Base-by-base conservation (phyloP, 1,140 invertebrate species). In the Drosophila carrolli region DNA sequence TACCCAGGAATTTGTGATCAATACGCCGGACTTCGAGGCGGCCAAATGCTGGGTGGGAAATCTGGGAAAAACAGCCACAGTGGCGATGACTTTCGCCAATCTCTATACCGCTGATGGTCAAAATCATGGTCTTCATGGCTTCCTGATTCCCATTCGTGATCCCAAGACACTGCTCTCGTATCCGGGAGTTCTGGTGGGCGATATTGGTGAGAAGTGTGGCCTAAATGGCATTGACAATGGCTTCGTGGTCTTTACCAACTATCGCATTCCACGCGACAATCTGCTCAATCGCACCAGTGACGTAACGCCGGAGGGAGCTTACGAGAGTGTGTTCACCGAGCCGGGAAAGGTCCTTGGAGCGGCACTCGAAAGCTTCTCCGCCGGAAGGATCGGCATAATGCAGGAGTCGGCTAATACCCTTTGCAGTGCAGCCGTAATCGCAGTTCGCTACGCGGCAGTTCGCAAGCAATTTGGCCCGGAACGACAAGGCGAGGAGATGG, bases 41-140 rank as follows among this genome's bases (percentile, higher is more conserved):
- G 97, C 97, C 46, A 99, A 99, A 94, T 98, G 97, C 93, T 99
- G 98, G 98, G 94, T 96, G 81, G 97, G 97, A 78, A 97, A 97
- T 93, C 94, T 98, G 93, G 97, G 97, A 95, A 96, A 98, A 94
- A 96, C 95, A 29, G 96, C 97, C 58, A 98, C 97, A 0, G 96
- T 98, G 88, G 96, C 96, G 1, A 91, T 98, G 53, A 94, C 98
- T 5, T 99, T 97, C 93, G 98, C 98, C 4, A 97, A 98, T 93
- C 93, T 99, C 37, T 93, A 94, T 54, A 95, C 94, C 0, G 92
- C 94, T 2, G 97, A 98, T 93, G 95, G 95, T 0, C 89, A 94
- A n/a, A 96, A 95, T 88, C 97, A 98, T 88, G 98, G 98, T 4
- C 93, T 98, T 0, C 97, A 98, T 93, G 94, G 95, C 4, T 98